phyloP scores from a whole-genome alignment of 1,140 invertebrate genomes.

The Chionoecetes opilio region DNA sequence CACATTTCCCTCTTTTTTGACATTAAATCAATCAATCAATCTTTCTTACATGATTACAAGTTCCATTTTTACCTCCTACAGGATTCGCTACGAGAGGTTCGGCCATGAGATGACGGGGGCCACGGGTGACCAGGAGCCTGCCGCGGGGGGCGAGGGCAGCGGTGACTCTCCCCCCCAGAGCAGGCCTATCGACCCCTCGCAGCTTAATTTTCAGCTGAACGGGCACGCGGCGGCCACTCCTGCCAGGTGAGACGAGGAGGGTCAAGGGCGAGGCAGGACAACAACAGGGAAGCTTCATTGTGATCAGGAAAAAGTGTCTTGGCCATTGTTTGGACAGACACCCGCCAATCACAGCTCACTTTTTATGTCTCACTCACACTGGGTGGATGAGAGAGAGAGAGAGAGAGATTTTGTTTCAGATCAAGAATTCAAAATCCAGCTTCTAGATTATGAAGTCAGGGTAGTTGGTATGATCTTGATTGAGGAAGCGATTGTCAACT shows the following conservation, averaged over 20 bases:
- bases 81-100: constrained; percentile 60
- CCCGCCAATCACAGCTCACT: too few relatives aligned
- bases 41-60: not conserved
- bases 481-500: too few relatives aligned
- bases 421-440: too few relatives aligned
- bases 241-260: not conserved
- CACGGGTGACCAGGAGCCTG: not conserved
- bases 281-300: not conserved
- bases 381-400: too few relatives aligned
- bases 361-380: too few relatives aligned
- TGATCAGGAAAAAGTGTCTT: too few relatives aligned
- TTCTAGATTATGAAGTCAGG: too few relatives aligned
- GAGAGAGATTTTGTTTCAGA: too few relatives aligned
- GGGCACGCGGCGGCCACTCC: not conserved
- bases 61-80: not conserved
- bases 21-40: too few relatives aligned
- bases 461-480: too few relatives aligned
- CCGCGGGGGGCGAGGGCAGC: not conserved
- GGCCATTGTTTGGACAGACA: too few relatives aligned
- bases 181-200: constrained; percentile 59
- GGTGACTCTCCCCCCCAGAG: not conserved
- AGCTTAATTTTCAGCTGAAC: constrained; percentile 59
- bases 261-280: not conserved
- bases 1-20: too few relatives aligned
- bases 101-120: constrained; percentile 69